Base-by-base conservation (phyloP, 1,140 invertebrate species). In the Lordiphosa stackelbergi region DNA sequence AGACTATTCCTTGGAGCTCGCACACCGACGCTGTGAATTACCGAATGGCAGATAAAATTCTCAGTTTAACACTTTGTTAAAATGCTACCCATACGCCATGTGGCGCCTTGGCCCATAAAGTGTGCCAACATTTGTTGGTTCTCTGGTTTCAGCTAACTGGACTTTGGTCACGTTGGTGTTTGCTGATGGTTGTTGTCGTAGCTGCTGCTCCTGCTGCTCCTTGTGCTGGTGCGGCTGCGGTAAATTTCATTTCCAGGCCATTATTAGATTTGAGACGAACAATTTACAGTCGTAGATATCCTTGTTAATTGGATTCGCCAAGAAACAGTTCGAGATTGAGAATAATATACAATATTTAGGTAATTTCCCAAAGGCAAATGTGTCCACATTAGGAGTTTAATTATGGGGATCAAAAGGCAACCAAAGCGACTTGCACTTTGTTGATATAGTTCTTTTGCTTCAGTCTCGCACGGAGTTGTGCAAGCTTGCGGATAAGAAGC, bases 41-140 rank as follows among this genome's bases (percentile, higher is more conserved):
- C 77, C 72, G 68, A 77, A 83, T 63, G 58, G 77, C 78, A 84
- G 77, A 83, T 83, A 83, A 83, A 83, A 83, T 83, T 83, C 77
- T 83, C 77, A 83, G 72, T 83, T 83, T 83, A 83, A 83, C 77
- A 83, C 73, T 83, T 83, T 84, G 78, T 84, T 83, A 83, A 79
- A 83, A 83, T 83, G 77, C 65, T 58, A 64, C 68, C 63, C 60
- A 56, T 47, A 63, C 70, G 48, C 59, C 69, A 57, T 75, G 73
- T 74, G 68, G 60, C 73, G 65, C 60, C 60, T 55, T 54, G 36
- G 62, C 34, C 68, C 77, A 81, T 83, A 83, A 81, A 83, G 59
- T 75, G 59, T 69, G 66, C 75, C 77, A 74, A 65, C 72, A 69
- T 56, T 71, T 68, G 56, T 48, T 43, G 37, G 3, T 43, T 28